Percentiles rank a stretch among this genome's conserved stretches.
These are phyloP conservation scores for Trachelus iudaicus DNA, from an alignment of 2,888 invertebrate species.

Conservation along the genomic window DNA sequence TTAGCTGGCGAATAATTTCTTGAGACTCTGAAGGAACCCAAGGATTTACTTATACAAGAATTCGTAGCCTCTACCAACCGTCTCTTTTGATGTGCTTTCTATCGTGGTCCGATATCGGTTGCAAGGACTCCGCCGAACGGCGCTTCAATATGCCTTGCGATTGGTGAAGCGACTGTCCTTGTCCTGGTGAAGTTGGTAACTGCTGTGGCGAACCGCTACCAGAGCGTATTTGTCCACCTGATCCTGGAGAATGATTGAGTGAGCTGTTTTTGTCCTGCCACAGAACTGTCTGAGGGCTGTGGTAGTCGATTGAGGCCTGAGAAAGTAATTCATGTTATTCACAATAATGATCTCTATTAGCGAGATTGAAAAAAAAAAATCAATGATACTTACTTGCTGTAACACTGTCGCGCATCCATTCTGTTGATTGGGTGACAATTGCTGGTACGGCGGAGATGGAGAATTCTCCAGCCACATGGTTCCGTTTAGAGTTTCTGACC, in stretches of 20 bases:
- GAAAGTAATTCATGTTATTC: neutral
- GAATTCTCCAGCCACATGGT: constrained; percentile 56
- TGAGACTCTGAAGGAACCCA: neutral
- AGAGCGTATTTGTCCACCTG: constrained; percentile 35
- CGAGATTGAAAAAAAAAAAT: neutral
- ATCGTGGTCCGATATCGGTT: constrained; percentile 52
- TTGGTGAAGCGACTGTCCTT: constrained; percentile 29
- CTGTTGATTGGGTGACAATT: constrained; percentile 52
- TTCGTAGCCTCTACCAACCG: constrained; percentile 42
- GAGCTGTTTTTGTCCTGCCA: constrained; percentile 59
- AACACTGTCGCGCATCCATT: constrained; percentile 49
- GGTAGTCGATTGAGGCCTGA: constrained; percentile 54
- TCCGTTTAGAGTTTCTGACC: constrained; percentile 52
- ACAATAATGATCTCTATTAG: neutral
- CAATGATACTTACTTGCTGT: constrained; percentile 53
- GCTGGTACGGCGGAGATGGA: constrained; percentile 55
- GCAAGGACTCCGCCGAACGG: constrained; percentile 47
- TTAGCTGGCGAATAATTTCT: neutral
- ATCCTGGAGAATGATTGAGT: constrained; percentile 43
- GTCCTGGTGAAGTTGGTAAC: constrained; percentile 29
- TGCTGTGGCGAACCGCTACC: constrained; percentile 41
- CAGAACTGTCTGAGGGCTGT: constrained; percentile 47
- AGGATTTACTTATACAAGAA: neutral
- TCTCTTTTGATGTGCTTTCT: constrained; percentile 56
- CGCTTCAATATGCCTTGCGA: constrained; percentile 47